Percentiles rank a stretch among this genome's conserved stretches.
These are phyloP conservation scores for Dicranocentrus wangi DNA, from an alignment of 2,888 invertebrate genomes.

Conservation along the genomic window DNA sequence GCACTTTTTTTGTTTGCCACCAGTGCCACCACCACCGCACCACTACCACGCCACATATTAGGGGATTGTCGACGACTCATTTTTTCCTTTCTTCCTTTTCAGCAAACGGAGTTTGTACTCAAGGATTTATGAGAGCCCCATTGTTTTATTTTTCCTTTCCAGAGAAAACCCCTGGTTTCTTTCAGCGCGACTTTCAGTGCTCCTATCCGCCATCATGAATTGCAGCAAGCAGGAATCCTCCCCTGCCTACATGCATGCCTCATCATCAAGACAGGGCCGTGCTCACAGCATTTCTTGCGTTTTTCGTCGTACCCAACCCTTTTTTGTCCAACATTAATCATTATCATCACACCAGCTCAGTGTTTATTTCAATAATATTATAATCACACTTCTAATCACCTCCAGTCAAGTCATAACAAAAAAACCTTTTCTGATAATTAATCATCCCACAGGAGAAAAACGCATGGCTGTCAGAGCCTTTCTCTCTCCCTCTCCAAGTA, in stretches of 20 bases:
- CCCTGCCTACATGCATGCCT: too few relatives aligned
- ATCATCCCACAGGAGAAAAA: slow-evolving; percentile 47
- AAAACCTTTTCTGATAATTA: slow-evolving; percentile 43
- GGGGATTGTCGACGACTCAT: not conserved
- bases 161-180: too few relatives aligned
- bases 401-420: slow-evolving; percentile 58
- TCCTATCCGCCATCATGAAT: too few relatives aligned
- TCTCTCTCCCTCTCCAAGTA: slow-evolving; percentile 46
- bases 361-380: slow-evolving; percentile 57
- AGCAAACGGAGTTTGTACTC: too few relatives aligned
- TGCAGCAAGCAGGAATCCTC: too few relatives aligned
- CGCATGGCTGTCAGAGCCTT: slow-evolving; percentile 55
- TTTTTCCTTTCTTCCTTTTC: not conserved
- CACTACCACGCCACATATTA: too few relatives aligned
- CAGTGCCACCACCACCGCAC: too few relatives aligned
- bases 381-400: slow-evolving; percentile 59
- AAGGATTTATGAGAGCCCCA: not conserved
- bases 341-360: not conserved
- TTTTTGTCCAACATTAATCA: slow-evolving; percentile 50
- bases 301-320: slow-evolving; percentile 20
- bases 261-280: too few relatives aligned
- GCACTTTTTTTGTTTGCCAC: too few relatives aligned
- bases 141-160: not conserved
- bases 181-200: too few relatives aligned
- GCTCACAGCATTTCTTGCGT: too few relatives aligned